Evolutionary conservation across 2,113 vertebrate species (phyloP).

Genomic region (Parotia lawesii): DNA sequence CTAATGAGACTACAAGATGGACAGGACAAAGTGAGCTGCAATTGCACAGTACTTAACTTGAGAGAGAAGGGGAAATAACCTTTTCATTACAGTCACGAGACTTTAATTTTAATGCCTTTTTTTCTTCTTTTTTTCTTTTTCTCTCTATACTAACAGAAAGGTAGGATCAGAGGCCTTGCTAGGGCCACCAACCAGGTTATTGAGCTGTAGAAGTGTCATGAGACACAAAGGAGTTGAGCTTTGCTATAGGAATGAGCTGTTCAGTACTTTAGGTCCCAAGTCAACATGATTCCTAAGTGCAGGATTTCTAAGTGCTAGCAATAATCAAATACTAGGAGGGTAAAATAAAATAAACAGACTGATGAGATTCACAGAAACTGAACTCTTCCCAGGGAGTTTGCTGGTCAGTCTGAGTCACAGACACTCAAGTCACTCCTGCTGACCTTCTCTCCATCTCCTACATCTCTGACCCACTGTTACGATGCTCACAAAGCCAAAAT

Average conservation of each 20-base stretch:
- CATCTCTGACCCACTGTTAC: neutral
- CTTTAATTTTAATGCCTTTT: conserved; percentile 43
- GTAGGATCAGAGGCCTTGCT: conserved; percentile 36
- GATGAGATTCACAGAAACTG: neutral
- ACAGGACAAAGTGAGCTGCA: conserved; percentile 31
- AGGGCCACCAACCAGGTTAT: neutral
- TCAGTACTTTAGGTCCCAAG: neutral
- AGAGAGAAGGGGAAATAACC: conserved; percentile 46
- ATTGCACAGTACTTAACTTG: conserved; percentile 33
- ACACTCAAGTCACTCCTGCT: neutral
- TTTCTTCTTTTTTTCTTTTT: neutral
- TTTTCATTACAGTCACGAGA: conserved; percentile 36
- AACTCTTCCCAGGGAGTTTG: neutral
- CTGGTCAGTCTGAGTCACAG: neutral
- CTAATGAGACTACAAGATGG: conserved; percentile 67
- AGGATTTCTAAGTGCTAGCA: neutral
- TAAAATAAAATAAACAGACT: conserved; percentile 9
- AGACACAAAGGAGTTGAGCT: neutral
- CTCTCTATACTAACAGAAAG: conserved; percentile 33
- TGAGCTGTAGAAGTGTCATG: neutral
- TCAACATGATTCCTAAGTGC: neutral
- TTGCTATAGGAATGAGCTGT: neutral
- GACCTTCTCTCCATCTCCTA: neutral
- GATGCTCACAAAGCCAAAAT: neutral
- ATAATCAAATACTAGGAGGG: neutral